These are phyloP conservation scores for Contarinia nasturtii DNA, from an alignment of 1,140 invertebrate species.

Conservation along the genomic window DNA sequence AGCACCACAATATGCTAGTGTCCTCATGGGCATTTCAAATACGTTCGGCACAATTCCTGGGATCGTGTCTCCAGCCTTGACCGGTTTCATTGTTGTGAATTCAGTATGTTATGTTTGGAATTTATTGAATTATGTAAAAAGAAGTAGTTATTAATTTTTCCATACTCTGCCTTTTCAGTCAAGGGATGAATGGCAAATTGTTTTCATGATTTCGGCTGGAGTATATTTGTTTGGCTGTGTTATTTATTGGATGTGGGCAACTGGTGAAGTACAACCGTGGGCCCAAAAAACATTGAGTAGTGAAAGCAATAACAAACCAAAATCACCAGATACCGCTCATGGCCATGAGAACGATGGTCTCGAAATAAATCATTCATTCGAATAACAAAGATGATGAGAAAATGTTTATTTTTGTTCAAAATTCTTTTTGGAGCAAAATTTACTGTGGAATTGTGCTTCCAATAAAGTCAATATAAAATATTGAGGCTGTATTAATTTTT, in stretches of 20 bases:
- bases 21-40: slow-evolving; percentile 75
- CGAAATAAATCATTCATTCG: no score
- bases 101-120: slow-evolving; percentile 28
- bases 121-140: background rate
- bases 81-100: slow-evolving; percentile 53
- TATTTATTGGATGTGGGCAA: slow-evolving; percentile 60
- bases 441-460: no score
- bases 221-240: slow-evolving; percentile 61
- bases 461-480: no score
- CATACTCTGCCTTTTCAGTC: slow-evolving; percentile 31
- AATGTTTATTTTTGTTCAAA: no score
- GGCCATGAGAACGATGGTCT: no score
- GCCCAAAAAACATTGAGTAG: slow-evolving; percentile 17
- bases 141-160: background rate
- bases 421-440: no score
- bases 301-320: no score
- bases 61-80: slow-evolving; percentile 62
- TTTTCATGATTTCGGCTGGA: slow-evolving; percentile 63
- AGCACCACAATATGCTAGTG: slow-evolving; percentile 61
- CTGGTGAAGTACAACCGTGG: slow-evolving; percentile 64
- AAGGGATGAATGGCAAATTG: slow-evolving; percentile 54
- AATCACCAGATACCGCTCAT: no score
- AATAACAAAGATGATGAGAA: no score
- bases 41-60: slow-evolving; percentile 76
- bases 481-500: no score